Evolutionary conservation across 2,888 invertebrate species (phyloP).

Genomic region (Thera obeliscata): DNA sequence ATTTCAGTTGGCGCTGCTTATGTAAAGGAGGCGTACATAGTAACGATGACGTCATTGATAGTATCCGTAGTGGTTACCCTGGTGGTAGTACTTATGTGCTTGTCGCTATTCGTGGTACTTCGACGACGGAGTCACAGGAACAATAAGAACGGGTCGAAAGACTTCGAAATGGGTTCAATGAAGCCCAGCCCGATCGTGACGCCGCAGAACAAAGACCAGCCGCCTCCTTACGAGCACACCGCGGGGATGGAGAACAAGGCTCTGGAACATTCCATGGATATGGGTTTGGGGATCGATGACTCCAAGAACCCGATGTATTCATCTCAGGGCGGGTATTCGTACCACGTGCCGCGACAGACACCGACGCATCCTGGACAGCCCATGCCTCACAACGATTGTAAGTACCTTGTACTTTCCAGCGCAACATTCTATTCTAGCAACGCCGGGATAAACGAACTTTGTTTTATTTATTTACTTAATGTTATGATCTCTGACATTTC

Average conservation of each 20-base stretch:
- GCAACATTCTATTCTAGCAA: background rate
- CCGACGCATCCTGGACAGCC: conserved; percentile 86
- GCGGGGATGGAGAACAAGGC: conserved; percentile 96
- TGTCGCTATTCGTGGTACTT: conserved; percentile 90
- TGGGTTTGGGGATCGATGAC: conserved; percentile 92
- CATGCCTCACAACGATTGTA: conserved; percentile 91
- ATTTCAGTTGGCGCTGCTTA: conserved; percentile 91
- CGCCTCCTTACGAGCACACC: conserved; percentile 94
- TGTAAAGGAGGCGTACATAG: conserved; percentile 90
- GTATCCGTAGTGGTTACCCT: conserved; percentile 83
- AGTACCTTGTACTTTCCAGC: conserved; percentile 65
- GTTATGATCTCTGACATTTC: too few relatives aligned
- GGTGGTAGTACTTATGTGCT: conserved; percentile 89
- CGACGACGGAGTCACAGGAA: conserved; percentile 93
- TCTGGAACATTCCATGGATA: conserved; percentile 94
- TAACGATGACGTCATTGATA: conserved; percentile 87
- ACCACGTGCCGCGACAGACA: conserved; percentile 89
- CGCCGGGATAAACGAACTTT: too few relatives aligned
- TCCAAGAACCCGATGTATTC: conserved; percentile 93
- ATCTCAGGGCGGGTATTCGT: conserved; percentile 93
- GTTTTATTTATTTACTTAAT: too few relatives aligned
- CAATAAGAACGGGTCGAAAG: conserved; percentile 92
- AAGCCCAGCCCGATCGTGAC: conserved; percentile 91
- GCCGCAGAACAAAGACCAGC: conserved; percentile 94
- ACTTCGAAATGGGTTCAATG: conserved; percentile 95